Evolutionary conservation across 1,140 invertebrate genomes (phyloP), one percentile per base, ranked within the genome.

Genomic region (Papilio helenus): DNA sequence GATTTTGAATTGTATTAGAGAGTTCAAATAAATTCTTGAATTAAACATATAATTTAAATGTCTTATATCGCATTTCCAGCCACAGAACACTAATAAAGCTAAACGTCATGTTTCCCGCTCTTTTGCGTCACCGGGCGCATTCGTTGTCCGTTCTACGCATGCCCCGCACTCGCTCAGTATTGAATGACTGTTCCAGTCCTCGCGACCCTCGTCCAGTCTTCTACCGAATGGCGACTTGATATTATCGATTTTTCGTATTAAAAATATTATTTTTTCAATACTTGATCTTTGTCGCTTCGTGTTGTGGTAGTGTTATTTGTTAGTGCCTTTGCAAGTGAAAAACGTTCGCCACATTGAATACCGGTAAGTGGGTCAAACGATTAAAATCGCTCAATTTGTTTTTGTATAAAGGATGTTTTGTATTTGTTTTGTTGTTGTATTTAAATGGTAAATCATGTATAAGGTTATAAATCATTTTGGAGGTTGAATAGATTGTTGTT

Each of bases 101-200:
- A 88, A 89, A 90, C 86, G 89, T 91, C 89, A 92, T 55, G 84
- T 92, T 93, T 92, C 92, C 90, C 92, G 92, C 92, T 85, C 83
- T 88, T 74, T 81, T 84, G 79, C 84, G 89, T 87, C 86, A 83
- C 73, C 82, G 82, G 72, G 83, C 86, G 83, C 82, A 77, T 82
- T 85, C 81, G 83, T 81, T 73, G 82, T 81, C 72, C 83, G 76
- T 77, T 85, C 44, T 93, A 92, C 90, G 90, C 92, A 92, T 92
- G 90, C 84, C 84, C 84, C 80, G 18, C 79, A 79, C 51, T 26
- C 23, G 26, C 61, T 81, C 89, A 87, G 91, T 92, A 93, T 93
- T 92, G 91, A 93, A 93, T 93, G 90, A 85, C 88, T 86, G 72
- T 82, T 82, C 81, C 73, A 82, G 86, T 83, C 79, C 81, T 81